Conservation (phyloP, 2,113 vertebrate species). For the Zosterops hypoxanthus region DNA sequence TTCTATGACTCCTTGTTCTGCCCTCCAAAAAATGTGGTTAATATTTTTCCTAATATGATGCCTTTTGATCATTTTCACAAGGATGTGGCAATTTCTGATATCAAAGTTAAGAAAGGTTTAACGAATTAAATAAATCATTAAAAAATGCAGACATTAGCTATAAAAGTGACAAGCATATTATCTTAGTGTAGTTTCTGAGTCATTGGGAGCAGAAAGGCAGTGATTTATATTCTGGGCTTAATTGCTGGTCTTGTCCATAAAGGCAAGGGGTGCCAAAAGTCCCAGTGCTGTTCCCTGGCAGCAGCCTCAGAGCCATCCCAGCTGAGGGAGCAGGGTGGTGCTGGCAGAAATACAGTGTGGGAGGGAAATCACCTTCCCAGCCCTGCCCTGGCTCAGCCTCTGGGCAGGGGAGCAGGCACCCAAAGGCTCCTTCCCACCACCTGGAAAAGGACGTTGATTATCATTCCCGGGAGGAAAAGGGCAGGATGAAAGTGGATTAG, state of each 20-base stretch:
- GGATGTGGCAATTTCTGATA: not conserved
- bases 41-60: not conserved
- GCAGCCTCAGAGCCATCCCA: not conserved
- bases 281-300: not conserved
- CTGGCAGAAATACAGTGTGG: rapidly evolving
- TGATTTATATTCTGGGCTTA: not conserved
- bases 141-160: not conserved
- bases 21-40: not conserved
- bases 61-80: not conserved
- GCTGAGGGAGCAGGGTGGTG: not conserved
- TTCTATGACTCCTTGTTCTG: not conserved
- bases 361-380: not conserved
- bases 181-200: not conserved
- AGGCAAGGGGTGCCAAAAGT: not conserved
- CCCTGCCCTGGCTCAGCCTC: not conserved
- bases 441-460: not conserved
- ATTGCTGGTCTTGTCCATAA: not conserved
- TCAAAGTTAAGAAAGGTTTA: not conserved
- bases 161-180: not conserved
- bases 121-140: not conserved
- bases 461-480: not conserved
- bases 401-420: not conserved
- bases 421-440: not conserved
- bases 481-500: not conserved
- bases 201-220: not conserved